Base-by-base conservation (phyloP, 1,140 invertebrate genomes). In the Brachionus plicatilis region DNA sequence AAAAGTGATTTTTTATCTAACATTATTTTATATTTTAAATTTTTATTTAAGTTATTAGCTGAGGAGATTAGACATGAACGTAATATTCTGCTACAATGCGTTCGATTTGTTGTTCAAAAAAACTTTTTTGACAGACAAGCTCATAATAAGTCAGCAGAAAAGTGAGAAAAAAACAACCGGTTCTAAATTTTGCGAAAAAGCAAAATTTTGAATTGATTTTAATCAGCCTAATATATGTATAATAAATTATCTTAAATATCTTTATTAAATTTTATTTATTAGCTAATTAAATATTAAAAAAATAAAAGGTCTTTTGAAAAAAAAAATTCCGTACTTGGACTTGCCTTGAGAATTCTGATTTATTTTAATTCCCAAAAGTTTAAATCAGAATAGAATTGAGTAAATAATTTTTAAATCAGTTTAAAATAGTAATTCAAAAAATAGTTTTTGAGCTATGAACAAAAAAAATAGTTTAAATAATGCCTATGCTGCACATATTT, bases 41-140 rank as follows among this genome's bases (percentile, higher is more conserved):
- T n/a, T 41, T 72, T 72, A 56, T 86, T 86, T 76, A 84, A 89
- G 89, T 85, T 90, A 11, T 84, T 90, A 60, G 88, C 87, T 24
- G 85, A 86, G 9, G 89, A 90, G 47, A 90, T 90, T 24, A 85
- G 87, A 66, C 86, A 88, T 43, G 90, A 90, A 85, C 86, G 90
- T 24, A 90, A 90, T 82, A 86, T 89, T 29, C 86, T 90, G 33
- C 83, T 90, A 1, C 89, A 90, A 85, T 90, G 89, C 85, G 87
- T 89, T 9, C 86, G 87, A 83, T 88, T 87, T 85, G 87, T 89
- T 60, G 88, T 89, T 8, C 86, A 88, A 45, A 87, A 89, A n/a
- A 87, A 88, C 17, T 90, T 88, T 85, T 88, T 89, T 75, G 88
- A 85, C 11, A 47, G 50, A n/a, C n/a, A 24, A 20, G 20, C 20